phyloP scores from a whole-genome alignment of 2,888 invertebrate species.

The Ellobium chinense region DNA sequence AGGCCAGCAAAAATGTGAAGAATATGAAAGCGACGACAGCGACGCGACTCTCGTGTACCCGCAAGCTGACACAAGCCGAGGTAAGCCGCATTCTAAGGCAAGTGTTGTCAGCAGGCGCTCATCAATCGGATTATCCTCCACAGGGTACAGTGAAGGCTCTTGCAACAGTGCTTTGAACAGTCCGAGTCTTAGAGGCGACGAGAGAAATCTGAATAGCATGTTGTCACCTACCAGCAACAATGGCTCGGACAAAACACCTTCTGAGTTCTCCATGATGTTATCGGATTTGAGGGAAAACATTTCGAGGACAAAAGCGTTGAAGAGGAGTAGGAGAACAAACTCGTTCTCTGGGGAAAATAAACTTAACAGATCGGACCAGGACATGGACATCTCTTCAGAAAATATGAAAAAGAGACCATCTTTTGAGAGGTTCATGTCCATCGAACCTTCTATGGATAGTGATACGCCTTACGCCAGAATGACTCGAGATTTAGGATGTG shows the following conservation, averaged over 20 bases:
- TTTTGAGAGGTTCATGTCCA: constrained; percentile 42
- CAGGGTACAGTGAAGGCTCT: constrained; percentile 19
- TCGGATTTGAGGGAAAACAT: constrained; percentile 40
- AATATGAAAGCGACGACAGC: constrained; percentile 41
- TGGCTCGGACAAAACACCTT: constrained; percentile 1
- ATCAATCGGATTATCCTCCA: constrained; percentile 12
- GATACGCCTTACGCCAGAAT: constrained; percentile 38
- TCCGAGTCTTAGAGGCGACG: constrained; percentile 12
- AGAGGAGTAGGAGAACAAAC: constrained; percentile 33
- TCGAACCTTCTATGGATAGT: constrained; percentile 42
- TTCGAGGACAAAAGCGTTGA: constrained; percentile 44
- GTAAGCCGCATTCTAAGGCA: background rate
- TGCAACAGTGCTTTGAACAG: constrained; percentile 12
- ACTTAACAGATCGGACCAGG: background rate
- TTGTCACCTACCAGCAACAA: background rate
- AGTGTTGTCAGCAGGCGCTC: constrained; percentile 16
- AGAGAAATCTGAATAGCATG: background rate
- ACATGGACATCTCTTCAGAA: background rate
- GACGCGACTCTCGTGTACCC: constrained; percentile 41
- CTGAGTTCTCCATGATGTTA: constrained; percentile 25
- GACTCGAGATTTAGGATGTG: background rate
- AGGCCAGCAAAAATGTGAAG: background rate
- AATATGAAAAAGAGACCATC: background rate
- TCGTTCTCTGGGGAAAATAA: constrained; percentile 38
- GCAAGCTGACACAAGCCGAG: background rate